phyloP scores from a whole-genome alignment of 2,888 invertebrate species.

The Didymodactylos carnosus region DNA sequence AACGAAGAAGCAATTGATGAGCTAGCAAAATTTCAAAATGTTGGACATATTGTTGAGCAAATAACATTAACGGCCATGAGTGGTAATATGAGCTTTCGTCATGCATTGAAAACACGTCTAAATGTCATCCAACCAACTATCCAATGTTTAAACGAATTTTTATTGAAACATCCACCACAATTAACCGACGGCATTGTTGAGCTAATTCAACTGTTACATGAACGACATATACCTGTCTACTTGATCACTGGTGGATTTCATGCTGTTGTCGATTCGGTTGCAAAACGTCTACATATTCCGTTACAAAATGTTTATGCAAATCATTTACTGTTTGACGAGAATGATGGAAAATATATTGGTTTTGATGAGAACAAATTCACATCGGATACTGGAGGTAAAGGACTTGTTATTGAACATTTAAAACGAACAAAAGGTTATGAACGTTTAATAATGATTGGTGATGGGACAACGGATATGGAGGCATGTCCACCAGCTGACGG shows the following conservation, averaged over 20 bases:
- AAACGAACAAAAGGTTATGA: slow-evolving; percentile 52
- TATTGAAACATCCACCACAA: slow-evolving; percentile 39
- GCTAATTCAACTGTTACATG: slow-evolving; percentile 53
- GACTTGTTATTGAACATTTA: slow-evolving; percentile 56
- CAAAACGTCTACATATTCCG: slow-evolving; percentile 56
- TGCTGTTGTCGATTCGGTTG: slow-evolving; percentile 68
- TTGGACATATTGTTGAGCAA: slow-evolving; percentile 63
- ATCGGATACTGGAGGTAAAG: slow-evolving; percentile 74
- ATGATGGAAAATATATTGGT: slow-evolving; percentile 69
- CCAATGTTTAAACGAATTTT: slow-evolving; percentile 55
- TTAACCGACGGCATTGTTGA: slow-evolving; percentile 42
- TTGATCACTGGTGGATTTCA: slow-evolving; percentile 86
- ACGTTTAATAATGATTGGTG: slow-evolving; percentile 71
- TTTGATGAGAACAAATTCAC: slow-evolving; percentile 80
- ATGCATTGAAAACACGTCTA: slow-evolving; percentile 59
- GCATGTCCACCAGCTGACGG: slow-evolving; percentile 50
- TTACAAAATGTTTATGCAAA: slow-evolving; percentile 66
- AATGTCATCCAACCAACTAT: slow-evolving; percentile 65
- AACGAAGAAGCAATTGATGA: slow-evolving; percentile 90
- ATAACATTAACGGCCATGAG: slow-evolving; percentile 77
- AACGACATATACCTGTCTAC: slow-evolving; percentile 58
- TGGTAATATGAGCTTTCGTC: slow-evolving; percentile 71
- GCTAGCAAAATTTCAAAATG: slow-evolving; percentile 73
- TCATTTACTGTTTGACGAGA: slow-evolving; percentile 59
- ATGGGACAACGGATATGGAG: slow-evolving; percentile 88